phyloP scores from a whole-genome alignment of 2,113 vertebrate genomes.

The Zosterops hypoxanthus region DNA sequence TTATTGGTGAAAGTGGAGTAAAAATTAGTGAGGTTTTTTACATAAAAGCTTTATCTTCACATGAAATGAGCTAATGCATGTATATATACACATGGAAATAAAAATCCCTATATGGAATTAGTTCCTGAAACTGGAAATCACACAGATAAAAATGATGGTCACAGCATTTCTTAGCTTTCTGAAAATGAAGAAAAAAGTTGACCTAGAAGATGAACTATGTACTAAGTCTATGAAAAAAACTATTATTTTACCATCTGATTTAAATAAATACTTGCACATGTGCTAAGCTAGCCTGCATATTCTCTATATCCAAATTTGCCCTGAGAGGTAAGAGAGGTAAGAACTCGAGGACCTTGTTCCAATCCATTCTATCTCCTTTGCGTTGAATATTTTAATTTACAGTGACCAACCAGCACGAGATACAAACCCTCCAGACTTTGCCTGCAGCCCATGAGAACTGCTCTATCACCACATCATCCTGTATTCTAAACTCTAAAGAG shows the following conservation, averaged over 20 bases:
- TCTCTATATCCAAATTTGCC: not conserved
- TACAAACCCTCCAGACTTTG: too few species aligned
- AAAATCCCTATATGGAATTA: not conserved
- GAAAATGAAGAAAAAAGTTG: not conserved
- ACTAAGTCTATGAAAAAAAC: not conserved
- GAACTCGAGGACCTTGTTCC: too few species aligned
- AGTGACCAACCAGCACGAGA: too few species aligned
- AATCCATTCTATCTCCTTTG: too few species aligned
- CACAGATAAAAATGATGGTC: not conserved
- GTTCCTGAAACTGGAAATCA: not conserved
- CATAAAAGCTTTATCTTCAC: not conserved
- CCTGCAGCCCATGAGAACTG: too few species aligned
- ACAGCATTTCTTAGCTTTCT: not conserved
- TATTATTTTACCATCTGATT: not conserved
- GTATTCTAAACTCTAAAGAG: too few species aligned
- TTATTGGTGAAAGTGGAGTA: not conserved
- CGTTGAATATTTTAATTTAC: too few species aligned
- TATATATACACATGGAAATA: accelerated
- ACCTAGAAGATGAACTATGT: not conserved
- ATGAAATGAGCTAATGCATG: not conserved
- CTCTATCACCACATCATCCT: too few species aligned
- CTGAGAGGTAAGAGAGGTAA: not conserved
- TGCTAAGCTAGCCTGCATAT: not conserved
- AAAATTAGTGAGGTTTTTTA: not conserved
- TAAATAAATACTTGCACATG: not conserved